These are phyloP conservation scores for Chaetoderma sp. DNA, from an alignment of 2,888 invertebrate genomes.

Conservation along the genomic window DNA sequence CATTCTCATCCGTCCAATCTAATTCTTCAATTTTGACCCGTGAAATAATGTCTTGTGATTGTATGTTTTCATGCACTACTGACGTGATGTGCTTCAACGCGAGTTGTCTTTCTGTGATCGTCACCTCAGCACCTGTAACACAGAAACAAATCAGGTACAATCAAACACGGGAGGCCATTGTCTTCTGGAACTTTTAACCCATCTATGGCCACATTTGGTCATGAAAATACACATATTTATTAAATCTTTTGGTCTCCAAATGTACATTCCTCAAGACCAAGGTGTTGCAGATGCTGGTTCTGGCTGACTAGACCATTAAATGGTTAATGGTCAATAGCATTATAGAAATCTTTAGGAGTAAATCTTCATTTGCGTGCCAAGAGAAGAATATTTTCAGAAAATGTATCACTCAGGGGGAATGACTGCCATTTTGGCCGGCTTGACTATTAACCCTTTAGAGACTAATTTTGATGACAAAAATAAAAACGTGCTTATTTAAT, in stretches of 20 bases:
- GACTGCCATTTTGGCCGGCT: no score
- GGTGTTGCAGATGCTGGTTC: not conserved
- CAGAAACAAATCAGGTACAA: not conserved
- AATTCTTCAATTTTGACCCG: slow-evolving; percentile 42
- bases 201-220: no score
- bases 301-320: not conserved
- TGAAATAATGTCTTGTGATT: slow-evolving; percentile 12
- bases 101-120: slow-evolving; percentile 56
- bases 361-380: no score
- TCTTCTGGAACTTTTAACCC: not conserved
- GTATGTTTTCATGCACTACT: slow-evolving; percentile 47
- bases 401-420: no score
- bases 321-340: no score
- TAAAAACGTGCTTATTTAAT: no score
- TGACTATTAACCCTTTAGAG: no score
- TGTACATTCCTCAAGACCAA: not conserved
- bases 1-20: slow-evolving; percentile 58
- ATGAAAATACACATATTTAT: no score
- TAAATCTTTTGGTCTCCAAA: not conserved
- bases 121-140: slow-evolving; percentile 51
- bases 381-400: no score
- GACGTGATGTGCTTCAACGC: slow-evolving; percentile 45
- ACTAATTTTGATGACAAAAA: no score
- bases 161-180: not conserved
- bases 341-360: no score